Conservation (phyloP, 2,113 vertebrate species). For the Chelonoidis abingdonii region DNA sequence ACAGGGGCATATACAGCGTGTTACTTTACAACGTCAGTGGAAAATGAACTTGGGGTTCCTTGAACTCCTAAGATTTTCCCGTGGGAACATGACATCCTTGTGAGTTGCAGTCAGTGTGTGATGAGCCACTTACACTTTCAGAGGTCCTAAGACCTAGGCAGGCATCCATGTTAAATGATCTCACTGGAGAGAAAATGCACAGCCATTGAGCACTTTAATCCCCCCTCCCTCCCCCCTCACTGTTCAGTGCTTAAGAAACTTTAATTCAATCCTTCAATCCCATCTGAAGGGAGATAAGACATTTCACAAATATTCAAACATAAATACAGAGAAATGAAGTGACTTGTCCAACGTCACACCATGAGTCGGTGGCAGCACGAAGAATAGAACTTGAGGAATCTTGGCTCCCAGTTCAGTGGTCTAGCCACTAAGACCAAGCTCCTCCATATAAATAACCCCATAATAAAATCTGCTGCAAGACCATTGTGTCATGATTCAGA, state of each 20-base stretch:
- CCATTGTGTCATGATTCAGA: not conserved
- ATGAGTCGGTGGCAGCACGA: not conserved
- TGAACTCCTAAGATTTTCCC: not conserved
- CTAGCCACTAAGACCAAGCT: accelerated
- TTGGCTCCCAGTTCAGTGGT: not conserved
- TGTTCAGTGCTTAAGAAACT: not conserved
- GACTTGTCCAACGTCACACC: not conserved
- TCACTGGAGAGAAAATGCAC: not conserved
- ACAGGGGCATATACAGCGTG: not conserved
- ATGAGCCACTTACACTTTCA: not conserved
- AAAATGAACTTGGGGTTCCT: not conserved
- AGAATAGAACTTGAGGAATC: not conserved
- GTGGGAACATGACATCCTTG: not conserved
- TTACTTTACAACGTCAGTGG: not conserved
- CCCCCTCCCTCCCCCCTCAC: too few relatives aligned
- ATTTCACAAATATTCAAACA: not conserved
- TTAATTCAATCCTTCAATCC: not conserved
- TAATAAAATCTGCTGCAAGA: not conserved
- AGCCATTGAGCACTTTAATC: not conserved
- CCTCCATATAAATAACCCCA: not conserved
- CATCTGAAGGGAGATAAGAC: not conserved
- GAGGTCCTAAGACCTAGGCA: not conserved
- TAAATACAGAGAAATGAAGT: not conserved
- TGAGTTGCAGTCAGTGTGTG: not conserved
- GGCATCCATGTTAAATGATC: not conserved